Evolutionary conservation across 2,888 invertebrate genomes (phyloP), one percentile per base, ranked within the genome.

Genomic region (Pristionchus entomophagus): DNA sequence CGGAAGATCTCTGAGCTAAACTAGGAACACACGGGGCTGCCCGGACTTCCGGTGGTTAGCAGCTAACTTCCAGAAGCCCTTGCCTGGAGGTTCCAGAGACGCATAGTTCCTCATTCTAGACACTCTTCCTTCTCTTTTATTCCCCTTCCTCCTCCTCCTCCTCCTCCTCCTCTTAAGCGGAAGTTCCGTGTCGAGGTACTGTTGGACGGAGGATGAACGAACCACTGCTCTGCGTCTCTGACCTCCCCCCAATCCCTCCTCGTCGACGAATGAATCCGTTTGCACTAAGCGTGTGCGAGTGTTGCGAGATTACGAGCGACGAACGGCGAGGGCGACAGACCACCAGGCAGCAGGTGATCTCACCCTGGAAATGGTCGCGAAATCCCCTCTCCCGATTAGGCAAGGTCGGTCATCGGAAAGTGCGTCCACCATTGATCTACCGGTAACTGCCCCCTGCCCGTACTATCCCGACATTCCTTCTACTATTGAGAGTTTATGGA

Each of bases 141-240:
- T 45, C 45, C 45, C 14, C 62, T 62, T 62, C 29, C 2, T 19
- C 32, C 62, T 17, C 8, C 17, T 29, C 35, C 19, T 14, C 65
- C 65, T 6, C 65, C 65, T 62, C 62, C 32, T 1, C 32, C 2
- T 51, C 29, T 59, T n/a, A 65, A 32, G 65, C 65, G 65, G 65
- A 65, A 65, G 35, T 65, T 65, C 65, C 65, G 65, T 35, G 22
- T 65, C n/a, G n/a, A n/a, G n/a, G n/a, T n/a, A 59, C 59, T 59
- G 29, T 26, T 17, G n/a, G 22, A 32, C 62, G 10, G 62, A 2
- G 5, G 29, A 62, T 62, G 29, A 32, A n/a, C 59, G 59, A 59
- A n/a, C 59, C n/a, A n/a, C 26, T 59, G n/a, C n/a, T 59, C 59
- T 22, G n/a, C 0, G 12, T 26, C 59, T 59, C 59, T n/a, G 59